phyloP scores from a whole-genome alignment of 2,888 invertebrate species.

The Poecilus cupreus region DNA sequence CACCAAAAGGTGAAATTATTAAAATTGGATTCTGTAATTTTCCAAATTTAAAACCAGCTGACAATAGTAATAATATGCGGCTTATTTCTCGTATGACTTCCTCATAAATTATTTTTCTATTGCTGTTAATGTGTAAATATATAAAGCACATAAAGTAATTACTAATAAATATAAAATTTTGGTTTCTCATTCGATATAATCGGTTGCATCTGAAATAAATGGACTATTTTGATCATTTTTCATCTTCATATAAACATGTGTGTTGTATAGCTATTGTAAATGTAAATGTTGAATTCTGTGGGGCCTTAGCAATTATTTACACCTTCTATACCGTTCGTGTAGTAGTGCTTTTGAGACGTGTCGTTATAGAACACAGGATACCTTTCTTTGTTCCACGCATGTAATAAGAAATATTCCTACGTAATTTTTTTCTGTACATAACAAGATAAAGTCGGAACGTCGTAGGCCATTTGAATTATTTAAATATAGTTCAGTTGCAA shows the following conservation, averaged over 20 bases:
- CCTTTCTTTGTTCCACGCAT: neutral
- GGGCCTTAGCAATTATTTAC: conserved; percentile 57
- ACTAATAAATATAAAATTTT: neutral
- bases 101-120: neutral
- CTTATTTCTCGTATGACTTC: neutral
- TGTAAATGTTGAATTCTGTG: conserved; percentile 55
- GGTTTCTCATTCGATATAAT: neutral
- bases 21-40: neutral
- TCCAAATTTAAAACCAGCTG: neutral
- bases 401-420: neutral
- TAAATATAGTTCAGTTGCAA: too few species aligned
- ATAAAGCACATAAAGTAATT: neutral
- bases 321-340: conserved; percentile 43
- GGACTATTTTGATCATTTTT: neutral
- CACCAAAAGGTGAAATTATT: too few species aligned
- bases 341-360: conserved; percentile 40
- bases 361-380: neutral
- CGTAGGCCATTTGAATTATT: too few species aligned
- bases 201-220: neutral
- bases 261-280: conserved; percentile 50
- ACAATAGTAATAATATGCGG: neutral
- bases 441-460: too few species aligned
- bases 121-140: neutral
- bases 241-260: conserved; percentile 25
- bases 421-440: neutral